These are phyloP conservation scores for Xiphophorus birchmanni DNA, from an alignment of 2,797 vertebrate genomes.

Conservation along the genomic window DNA sequence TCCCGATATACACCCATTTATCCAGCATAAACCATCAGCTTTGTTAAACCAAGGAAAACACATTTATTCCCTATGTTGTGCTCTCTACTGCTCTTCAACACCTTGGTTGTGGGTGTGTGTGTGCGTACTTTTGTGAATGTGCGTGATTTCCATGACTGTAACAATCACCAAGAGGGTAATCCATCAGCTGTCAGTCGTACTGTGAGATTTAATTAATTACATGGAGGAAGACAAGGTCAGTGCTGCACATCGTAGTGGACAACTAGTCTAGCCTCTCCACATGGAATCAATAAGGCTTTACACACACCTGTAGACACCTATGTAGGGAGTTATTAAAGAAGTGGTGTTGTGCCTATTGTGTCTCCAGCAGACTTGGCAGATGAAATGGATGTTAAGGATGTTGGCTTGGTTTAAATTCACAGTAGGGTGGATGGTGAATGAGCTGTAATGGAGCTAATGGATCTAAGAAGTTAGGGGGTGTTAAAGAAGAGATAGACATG, in stretches of 20 bases:
- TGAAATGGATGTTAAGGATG: slow-evolving; percentile 61
- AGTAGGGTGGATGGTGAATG: slow-evolving; percentile 63
- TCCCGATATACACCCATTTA: slow-evolving; percentile 6
- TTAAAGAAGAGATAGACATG: slow-evolving; percentile 48
- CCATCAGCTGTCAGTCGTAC: slow-evolving; percentile 78
- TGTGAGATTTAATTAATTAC: slow-evolving; percentile 86
- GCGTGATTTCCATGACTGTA: slow-evolving; percentile 69
- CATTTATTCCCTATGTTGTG: slow-evolving; percentile 3
- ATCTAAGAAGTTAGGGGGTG: slow-evolving; percentile 48
- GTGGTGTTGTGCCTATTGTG: slow-evolving; percentile 65
- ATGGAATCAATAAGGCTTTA: slow-evolving; percentile 77
- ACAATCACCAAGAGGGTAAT: slow-evolving; percentile 81
- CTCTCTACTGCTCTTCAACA: slow-evolving; percentile 29
- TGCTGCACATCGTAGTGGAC: slow-evolving; percentile 59
- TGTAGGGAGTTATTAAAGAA: slow-evolving; percentile 76
- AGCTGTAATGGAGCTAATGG: slow-evolving; percentile 75
- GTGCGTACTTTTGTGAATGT: slow-evolving; percentile 4
- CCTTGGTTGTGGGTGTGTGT: slow-evolving; percentile 28
- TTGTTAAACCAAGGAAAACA: slow-evolving; percentile 42
- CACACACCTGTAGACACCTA: slow-evolving; percentile 66
- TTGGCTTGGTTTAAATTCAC: slow-evolving; percentile 70
- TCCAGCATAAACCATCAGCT: slow-evolving; percentile 29
- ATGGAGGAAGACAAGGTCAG: slow-evolving; percentile 81
- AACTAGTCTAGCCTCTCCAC: slow-evolving; percentile 56
- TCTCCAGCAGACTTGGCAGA: slow-evolving; percentile 67